These are phyloP conservation scores for Nasonovia ribisnigri DNA, from an alignment of 2,888 invertebrate genomes.

Conservation along the genomic window DNA sequence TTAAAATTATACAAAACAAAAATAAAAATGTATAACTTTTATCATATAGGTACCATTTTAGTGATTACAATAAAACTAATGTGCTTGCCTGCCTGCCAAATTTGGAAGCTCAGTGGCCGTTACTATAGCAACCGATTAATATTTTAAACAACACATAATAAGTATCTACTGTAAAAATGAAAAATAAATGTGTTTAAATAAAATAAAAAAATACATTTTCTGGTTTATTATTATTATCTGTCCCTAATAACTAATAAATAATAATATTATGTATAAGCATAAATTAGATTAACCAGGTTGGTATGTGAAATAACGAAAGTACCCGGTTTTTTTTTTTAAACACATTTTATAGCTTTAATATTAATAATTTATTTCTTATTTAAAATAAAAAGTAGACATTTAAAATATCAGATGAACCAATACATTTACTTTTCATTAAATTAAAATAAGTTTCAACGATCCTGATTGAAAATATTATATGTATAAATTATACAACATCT, in stretches of 20 bases:
- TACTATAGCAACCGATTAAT: not conserved
- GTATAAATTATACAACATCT: no score
- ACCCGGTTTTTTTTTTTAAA: no score
- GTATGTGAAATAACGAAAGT: no score
- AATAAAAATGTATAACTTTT: not conserved
- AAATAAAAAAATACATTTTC: not conserved
- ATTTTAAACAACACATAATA: conserved; percentile 21
- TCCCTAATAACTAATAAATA: not conserved
- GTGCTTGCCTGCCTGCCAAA: not conserved
- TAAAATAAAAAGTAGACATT: no score
- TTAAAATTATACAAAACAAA: not conserved
- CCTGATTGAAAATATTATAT: no score
- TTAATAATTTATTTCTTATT: no score
- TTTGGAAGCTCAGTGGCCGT: not conserved
- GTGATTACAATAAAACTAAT: not conserved
- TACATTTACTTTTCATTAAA: no score
- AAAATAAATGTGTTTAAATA: not conserved
- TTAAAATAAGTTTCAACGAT: no score
- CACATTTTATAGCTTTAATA: no score
- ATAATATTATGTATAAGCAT: no score
- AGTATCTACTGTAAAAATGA: not conserved
- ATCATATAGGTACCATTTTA: not conserved
- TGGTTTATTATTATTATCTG: not conserved
- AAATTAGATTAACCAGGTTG: no score
- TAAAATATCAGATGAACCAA: no score